These are phyloP conservation scores for Peromyscus eremicus DNA, from an alignment of 2,797 vertebrate species.

Conservation along the genomic window DNA sequence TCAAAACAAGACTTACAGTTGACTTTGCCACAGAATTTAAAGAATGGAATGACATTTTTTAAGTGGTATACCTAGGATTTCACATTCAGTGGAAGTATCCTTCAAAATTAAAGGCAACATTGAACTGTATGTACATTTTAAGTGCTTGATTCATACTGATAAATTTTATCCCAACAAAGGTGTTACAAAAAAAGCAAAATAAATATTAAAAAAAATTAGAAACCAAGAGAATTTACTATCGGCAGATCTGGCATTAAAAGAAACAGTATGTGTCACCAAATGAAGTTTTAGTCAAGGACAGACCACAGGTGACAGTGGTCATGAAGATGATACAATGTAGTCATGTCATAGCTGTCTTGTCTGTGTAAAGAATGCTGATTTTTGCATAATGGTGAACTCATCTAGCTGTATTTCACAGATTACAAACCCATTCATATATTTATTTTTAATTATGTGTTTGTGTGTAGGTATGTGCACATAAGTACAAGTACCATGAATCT, in stretches of 20 bases:
- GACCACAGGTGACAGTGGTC: neutral
- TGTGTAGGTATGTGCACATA: too few relatives aligned
- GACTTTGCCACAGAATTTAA: neutral
- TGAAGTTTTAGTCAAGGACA: neutral
- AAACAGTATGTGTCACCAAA: neutral
- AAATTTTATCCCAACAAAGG: neutral
- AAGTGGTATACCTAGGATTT: neutral
- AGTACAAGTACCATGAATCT: neutral
- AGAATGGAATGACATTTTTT: neutral
- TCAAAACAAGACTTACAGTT: neutral
- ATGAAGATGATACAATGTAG: too few relatives aligned
- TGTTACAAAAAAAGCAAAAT: neutral
- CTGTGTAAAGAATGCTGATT: neutral
- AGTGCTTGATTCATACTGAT: neutral
- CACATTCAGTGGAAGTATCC: neutral
- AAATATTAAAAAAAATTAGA: constrained; percentile 22
- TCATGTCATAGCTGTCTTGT: neutral
- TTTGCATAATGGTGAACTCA: neutral
- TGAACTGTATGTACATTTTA: neutral
- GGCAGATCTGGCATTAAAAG: neutral
- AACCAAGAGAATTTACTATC: neutral
- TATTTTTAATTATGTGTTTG: neutral
- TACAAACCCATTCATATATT: neutral
- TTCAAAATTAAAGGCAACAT: constrained; percentile 3
- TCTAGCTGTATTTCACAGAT: neutral